These are phyloP conservation scores for Sepioteuthis lessoniana DNA, from an alignment of 2,888 invertebrate species.

Conservation along the genomic window DNA sequence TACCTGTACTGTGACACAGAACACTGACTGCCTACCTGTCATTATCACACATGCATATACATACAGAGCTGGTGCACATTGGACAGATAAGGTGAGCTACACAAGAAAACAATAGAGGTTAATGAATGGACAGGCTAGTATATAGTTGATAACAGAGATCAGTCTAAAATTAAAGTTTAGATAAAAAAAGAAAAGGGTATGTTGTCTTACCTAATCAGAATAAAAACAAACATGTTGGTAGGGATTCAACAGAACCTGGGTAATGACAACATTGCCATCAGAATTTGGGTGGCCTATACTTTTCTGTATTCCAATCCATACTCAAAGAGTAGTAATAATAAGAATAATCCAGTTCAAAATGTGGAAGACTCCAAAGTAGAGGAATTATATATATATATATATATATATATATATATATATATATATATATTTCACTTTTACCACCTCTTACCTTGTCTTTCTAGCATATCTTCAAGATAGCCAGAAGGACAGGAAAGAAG, in stretches of 20 bases:
- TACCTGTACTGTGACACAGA: background rate
- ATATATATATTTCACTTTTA: background rate
- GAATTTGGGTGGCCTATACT: background rate
- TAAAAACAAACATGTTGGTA: background rate
- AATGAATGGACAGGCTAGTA: background rate
- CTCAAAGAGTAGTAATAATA: background rate
- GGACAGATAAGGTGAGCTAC: background rate
- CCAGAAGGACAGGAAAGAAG: background rate
- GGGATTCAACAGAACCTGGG: background rate
- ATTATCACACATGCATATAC: background rate
- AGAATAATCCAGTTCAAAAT: background rate
- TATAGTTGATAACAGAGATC: background rate
- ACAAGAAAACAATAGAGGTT: background rate
- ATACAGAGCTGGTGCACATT: background rate
- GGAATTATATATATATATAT: background rate
- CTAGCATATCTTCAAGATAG: background rate
- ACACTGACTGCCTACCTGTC: background rate
- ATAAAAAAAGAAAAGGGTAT: background rate
- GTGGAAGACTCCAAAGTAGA: background rate
- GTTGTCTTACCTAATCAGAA: background rate
- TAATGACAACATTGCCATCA: background rate
- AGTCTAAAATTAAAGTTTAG: background rate
- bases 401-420: too few relatives aligned
- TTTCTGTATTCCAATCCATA: background rate
- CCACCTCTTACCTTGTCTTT: background rate